Conservation (phyloP, 2,888 invertebrate genomes). For the Polydrusus tereticollis region DNA sequence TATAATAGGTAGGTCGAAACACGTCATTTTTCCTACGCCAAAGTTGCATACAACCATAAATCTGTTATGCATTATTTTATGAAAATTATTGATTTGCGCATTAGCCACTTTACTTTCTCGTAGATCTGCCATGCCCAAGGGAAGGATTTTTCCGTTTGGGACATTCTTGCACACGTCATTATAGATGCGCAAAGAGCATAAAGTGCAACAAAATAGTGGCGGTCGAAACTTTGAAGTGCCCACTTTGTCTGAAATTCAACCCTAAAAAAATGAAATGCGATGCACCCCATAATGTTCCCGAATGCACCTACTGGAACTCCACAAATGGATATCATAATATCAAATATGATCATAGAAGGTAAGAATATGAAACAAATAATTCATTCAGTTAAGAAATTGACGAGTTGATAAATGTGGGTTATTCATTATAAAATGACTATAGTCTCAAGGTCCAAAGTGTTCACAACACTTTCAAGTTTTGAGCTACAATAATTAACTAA, state of each 20-base stretch:
- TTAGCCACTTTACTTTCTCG: no score
- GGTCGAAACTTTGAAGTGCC: constrained; percentile 52
- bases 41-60: no score
- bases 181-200: constrained; percentile 53
- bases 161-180: constrained; percentile 56
- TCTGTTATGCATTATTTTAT: no score
- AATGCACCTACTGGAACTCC: constrained; percentile 53
- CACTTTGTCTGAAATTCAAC: constrained; percentile 59
- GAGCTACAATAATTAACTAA: no score
- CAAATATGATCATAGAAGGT: not conserved
- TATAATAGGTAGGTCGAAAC: no score
- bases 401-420: no score
- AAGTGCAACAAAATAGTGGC: constrained; percentile 44
- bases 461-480: no score
- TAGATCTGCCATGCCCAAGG: constrained; percentile 47
- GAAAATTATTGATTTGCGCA: no score
- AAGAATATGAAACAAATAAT: constrained; percentile 16
- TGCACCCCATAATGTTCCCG: constrained; percentile 58
- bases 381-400: no score
- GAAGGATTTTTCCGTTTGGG: constrained; percentile 54
- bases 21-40: no score
- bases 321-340: not conserved
- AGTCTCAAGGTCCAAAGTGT: no score
- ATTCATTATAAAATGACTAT: no score
- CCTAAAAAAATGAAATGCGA: constrained; percentile 54